Evolutionary conservation across 1,140 invertebrate species (phyloP), one percentile per base, ranked within the genome.

Genomic region (Megalopta genalis): DNA sequence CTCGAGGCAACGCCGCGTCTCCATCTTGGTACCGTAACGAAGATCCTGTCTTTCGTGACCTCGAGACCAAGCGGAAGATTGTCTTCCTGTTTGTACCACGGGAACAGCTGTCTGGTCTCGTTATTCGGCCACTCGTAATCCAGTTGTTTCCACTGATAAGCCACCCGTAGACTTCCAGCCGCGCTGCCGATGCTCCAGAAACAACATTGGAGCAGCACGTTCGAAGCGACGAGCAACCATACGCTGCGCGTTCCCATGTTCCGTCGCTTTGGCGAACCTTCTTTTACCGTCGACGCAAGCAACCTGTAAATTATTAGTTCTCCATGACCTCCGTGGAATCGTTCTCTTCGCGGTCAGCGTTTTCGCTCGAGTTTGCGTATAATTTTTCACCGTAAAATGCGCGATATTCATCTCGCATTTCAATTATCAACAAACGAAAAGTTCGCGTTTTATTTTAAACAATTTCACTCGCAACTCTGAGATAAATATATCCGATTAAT

Each of bases 11-110:
- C 96, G 32, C 96, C 96, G 37, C 90, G 86, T 84, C 94, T 94
- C 96, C 96, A 97, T 82, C 96, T 93, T 16, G 96, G 96, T 9
- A 97, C 93, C 0, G 96, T 96, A 18, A 96, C 88, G 83, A 96
- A 96, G 68, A 96, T 87, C 54, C 94, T 93, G 57, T 95, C 94
- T 32, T 93, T 93, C 68, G 94, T 94, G 2, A 96, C 94, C 85
- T 96, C 96, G 57, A 96, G 80, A 1, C 96, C 96, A 79, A 96
- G 94, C 0, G 96, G 96, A 59, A 96, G 92, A 82, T 96, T 95
- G 88, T 96, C 95, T 77, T 95, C 94, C 83, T 94, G 93, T 16
- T 95, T 91, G 75, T 92, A 91, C 80, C 87, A 84, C 25, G 90
- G 85, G 39, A 91, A 91, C 0, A 89, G 68, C 46, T 80, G 71